Evolutionary conservation across 2,797 vertebrate species (phyloP).

Genomic region (Phyllotis vaccarum): DNA sequence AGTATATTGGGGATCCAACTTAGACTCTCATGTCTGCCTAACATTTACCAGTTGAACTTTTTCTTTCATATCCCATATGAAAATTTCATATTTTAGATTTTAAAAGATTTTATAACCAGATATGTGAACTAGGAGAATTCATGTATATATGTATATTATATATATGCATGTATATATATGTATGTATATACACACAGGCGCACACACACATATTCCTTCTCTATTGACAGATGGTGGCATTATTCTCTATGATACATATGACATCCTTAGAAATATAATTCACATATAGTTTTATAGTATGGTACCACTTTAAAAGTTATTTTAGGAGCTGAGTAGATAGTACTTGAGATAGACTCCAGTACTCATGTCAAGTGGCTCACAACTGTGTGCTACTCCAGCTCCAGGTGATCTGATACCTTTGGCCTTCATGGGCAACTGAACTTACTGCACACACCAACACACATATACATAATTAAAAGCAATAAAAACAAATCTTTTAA

Average conservation of each 20-base stretch:
- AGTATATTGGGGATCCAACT: neutral
- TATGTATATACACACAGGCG: too few relatives aligned
- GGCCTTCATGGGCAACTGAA: neutral
- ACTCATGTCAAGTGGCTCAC: neutral
- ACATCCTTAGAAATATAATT: too few relatives aligned
- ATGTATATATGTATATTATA: neutral
- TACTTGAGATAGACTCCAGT: neutral
- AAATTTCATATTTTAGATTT: conserved; percentile 38
- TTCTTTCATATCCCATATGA: neutral
- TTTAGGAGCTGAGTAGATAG: neutral
- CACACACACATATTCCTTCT: too few relatives aligned
- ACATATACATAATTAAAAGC: neutral
- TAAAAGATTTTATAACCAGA: neutral
- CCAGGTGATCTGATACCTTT: neutral
- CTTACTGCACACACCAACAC: neutral
- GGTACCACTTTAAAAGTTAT: neutral
- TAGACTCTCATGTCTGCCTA: neutral
- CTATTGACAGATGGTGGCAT: too few relatives aligned
- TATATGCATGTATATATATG: too few relatives aligned
- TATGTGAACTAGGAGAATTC: conserved; percentile 23
- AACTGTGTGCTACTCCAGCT: neutral
- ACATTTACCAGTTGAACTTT: neutral
- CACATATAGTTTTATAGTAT: conserved; percentile 31
- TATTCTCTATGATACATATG: too few relatives aligned
- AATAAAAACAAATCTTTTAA: neutral